Evolutionary conservation across 2,888 invertebrate genomes (phyloP), one percentile per base, ranked within the genome.

Genomic region (Cerceris rybyensis): DNA sequence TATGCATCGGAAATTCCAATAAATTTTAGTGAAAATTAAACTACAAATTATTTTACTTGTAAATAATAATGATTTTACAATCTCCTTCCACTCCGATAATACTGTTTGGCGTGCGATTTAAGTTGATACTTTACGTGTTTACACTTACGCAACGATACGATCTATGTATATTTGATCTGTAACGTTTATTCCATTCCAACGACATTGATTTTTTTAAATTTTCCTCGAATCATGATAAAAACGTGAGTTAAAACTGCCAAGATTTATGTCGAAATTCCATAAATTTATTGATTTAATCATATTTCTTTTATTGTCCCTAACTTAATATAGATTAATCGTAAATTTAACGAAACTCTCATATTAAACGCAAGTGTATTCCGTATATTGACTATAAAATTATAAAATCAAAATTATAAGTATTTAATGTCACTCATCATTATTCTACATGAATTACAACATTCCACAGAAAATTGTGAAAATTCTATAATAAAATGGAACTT

Each of bases 381-480:
- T 70, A 58, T 49, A 58, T 17, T 17, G 17, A 17, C 11, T 46
- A 17, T 17, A 50, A 46, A 74, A 52, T 69, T 69, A 59, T 13
- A 41, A 60, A 55, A 58, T 6, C 16, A 14, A 55, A 46, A 60
- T 17, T 11, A 6, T 52, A 58, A 63, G 14, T 74, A 16, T 64
- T 74, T 46, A 9, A 43, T 50, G 42, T 16, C 11, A 28, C 39
- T 4, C 7, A 42, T 11, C 46, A 60, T 61, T 6, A 42, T 66
- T 52, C n/a, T 52, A 11, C 6, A 59, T 6, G 2, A 16, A 6
- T 54, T 42, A 58, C 50, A 58, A 16, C 1, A 43, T 11, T 50
- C 54, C 6, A 9, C 6, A 11, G 14, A 11, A 57, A 46, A 41
- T n/a, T 9, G 7, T 14, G 2, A 28, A 64, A 70, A 49, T 57